Percentiles rank a stretch among this genome's conserved stretches.
These are phyloP conservation scores for Calcarius lapponicus DNA, from an alignment of 2,797 vertebrate genomes.

Conservation along the genomic window DNA sequence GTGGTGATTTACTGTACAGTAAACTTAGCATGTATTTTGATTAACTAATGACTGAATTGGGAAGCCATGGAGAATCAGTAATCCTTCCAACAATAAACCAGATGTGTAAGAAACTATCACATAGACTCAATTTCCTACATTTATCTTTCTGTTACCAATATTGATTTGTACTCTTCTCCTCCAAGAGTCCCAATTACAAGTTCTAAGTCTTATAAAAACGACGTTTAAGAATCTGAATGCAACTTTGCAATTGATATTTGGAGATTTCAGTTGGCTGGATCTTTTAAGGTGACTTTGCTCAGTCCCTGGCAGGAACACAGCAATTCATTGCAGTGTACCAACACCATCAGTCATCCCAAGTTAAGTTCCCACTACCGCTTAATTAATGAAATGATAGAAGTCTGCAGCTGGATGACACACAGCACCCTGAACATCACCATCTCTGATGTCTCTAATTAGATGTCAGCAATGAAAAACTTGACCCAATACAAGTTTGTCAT, in stretches of 20 bases:
- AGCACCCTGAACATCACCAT: not conserved
- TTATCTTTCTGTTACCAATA: not conserved
- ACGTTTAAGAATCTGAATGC: not conserved
- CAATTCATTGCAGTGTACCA: not conserved
- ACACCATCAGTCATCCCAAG: not conserved
- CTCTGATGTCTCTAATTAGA: not conserved
- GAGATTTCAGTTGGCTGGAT: not conserved
- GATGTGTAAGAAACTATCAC: conserved; percentile 9
- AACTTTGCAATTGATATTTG: not conserved
- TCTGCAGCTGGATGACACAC: not conserved
- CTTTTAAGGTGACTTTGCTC: not conserved
- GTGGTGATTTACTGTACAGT: conserved; percentile 14
- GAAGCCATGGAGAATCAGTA: conserved; percentile 31
- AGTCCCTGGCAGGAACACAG: not conserved
- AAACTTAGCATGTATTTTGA: not conserved
- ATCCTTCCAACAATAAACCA: not conserved
- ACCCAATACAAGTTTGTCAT: not conserved
- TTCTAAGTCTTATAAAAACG: not conserved
- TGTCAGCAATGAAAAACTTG: not conserved
- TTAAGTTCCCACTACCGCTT: not conserved
- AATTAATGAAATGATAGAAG: not conserved
- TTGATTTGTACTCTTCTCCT: not conserved
- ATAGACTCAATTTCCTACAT: not conserved
- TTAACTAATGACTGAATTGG: conserved; percentile 1
- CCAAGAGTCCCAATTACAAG: not conserved